Base-by-base conservation (phyloP, 2,797 vertebrate species). In the Tapirus indicus region DNA sequence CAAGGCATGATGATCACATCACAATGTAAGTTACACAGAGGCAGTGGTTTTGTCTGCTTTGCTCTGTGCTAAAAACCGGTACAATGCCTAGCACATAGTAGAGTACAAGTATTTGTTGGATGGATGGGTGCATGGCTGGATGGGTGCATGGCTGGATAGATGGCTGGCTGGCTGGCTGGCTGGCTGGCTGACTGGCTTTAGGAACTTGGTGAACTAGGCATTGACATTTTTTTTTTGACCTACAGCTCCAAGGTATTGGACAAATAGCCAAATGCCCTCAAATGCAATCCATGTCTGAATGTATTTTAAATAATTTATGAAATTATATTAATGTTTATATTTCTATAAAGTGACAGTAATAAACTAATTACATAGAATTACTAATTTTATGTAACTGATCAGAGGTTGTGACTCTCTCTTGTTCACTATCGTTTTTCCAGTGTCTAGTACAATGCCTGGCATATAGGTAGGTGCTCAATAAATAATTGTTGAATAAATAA, bases 271-370 rank as follows among this genome's bases (percentile, higher is more conserved):
- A 72, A 74, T 75, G 41, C 32, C 89, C 25, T 95, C 17, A 60
- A 87, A 64, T 79, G 75, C 6, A 94, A 52, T 91, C 12, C 41
- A 91, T 71, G 38, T 77, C 41, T 97, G 68, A 96, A 96, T 83
- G 69, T 64, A 89, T 79, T 97, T 49, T 86, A 92, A 93, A 52
- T 92, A 35, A 92, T 69, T 97, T 89, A 87, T 25, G 77, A 58
- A 64, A 78, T 75, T 93, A 49, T 56, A 62, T 47, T 79, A 54
- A 92, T 84, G 9, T 95, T 95, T 62, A 13, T 29, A 54, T 77
- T 56, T 92, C 71, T 83, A 38, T 87, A 90, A 69, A 84, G 66
- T 87, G 18, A 52, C 18, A 77, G 1, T 91, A 69, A 75, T 80
- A 80, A 97, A 72, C 35, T 96, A 71, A 85, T 84, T 60, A 94